Evolutionary conservation across 2,797 vertebrate species (phyloP), one percentile per base, ranked within the genome.

Genomic region (Lateolabrax maculatus): DNA sequence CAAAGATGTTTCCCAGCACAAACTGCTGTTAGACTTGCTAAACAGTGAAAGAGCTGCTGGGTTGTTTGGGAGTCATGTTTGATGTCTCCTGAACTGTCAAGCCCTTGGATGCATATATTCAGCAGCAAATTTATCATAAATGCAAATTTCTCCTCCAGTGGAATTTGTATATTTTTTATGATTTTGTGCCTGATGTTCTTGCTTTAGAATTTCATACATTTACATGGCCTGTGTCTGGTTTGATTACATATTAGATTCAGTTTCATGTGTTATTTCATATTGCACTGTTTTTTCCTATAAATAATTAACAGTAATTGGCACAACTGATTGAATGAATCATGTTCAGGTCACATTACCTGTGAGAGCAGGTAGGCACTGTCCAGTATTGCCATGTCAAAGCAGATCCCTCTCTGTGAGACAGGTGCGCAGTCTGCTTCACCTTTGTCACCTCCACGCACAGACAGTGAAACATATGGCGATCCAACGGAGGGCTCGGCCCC

Each of bases 291-390:
- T 23, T 37, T 44, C 5, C 19, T 4, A 48, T 34, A 16, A 51
- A 51, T 66, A 23, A 51, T 49, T 3, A 55, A 6, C 23, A 41
- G 36, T 41, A 16, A 43, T 56, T 34, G n/a, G 7, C 43, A 19
- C 34, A 48, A 36, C 15, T 10, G 5, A 37, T 36, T n/a, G n/a
- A n/a, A n/a, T n/a, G n/a, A n/a, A n/a, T 6, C n/a, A 70, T 43
- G 10, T 46, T 37, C 23, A 4, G 2, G 53, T 44, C 37, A 69
- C 0, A 11, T 78, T 36, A 71, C 52, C 60, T 71, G 52, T 58
- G 68, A 71, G 12, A 78, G 53, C 27, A 71, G 21, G 68, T 65
- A 58, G 6, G 53, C 21, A 7, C 21, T 23, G 7, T 65, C 52
- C 21, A 71, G 21, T 16, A 78, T 57, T 0, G 37, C 52, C 36